phyloP scores from a whole-genome alignment of 2,113 vertebrate genomes.

The sheep (Ovis aries) region DNA sequence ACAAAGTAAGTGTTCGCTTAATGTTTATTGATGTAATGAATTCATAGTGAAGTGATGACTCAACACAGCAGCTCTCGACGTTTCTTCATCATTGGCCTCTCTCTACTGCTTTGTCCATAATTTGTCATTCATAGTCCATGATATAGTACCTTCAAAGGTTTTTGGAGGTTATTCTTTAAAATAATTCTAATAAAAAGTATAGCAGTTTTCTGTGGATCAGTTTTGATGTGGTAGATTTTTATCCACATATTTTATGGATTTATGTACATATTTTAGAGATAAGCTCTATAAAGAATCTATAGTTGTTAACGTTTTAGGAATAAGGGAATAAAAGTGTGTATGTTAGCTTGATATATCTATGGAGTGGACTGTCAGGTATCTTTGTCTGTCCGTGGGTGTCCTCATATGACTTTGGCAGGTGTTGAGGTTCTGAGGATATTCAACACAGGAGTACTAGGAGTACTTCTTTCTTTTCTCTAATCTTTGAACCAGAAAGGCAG shows the following conservation, averaged over 20 bases:
- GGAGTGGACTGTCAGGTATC: not conserved
- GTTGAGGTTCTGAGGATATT: not conserved
- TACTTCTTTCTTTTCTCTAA: not conserved
- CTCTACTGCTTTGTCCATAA: not conserved
- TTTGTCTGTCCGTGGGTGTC: not conserved
- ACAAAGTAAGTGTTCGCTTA: not conserved
- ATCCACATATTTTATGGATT: not conserved
- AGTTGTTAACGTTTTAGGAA: not conserved
- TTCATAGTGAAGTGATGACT: not conserved
- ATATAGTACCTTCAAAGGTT: not conserved
- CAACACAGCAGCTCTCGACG: not conserved
- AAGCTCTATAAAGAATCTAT: not conserved
- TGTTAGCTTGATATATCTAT: not conserved
- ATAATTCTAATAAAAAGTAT: not conserved
- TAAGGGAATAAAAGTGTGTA: not conserved
- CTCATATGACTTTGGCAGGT: not conserved
- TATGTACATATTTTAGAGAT: not conserved
- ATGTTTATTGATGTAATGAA: not conserved
- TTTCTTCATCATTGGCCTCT: not conserved
- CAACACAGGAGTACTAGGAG: not conserved
- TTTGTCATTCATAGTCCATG: not conserved
- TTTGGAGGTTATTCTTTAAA: not conserved
- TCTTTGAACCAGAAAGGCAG: not conserved
- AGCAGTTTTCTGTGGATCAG: not conserved
- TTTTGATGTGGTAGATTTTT: not conserved